A percentile compares a stretch with the other conserved stretches of the same genome.
Conservation (phyloP, 2,888 invertebrate genomes). For the Helobdella robusta region DNA sequence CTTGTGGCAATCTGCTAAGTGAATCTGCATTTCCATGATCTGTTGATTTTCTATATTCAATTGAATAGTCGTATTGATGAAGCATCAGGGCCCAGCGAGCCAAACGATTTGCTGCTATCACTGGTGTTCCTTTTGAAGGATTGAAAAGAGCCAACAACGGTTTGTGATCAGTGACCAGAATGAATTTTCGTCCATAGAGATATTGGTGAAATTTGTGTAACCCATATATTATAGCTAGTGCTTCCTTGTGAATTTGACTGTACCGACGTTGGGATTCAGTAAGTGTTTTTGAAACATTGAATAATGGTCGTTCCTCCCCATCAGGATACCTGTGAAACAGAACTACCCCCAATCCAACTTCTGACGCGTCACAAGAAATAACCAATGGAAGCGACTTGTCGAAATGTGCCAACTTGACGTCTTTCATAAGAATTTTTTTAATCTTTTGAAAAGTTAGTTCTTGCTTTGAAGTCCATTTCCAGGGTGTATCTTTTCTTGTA, state of each 20-base stretch:
- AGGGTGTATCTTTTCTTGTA: constrained; percentile 20
- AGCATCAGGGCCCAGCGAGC: constrained; percentile 29
- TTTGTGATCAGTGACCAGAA: constrained; percentile 25
- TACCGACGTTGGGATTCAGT: constrained; percentile 21
- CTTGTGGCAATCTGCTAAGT: constrained; percentile 27
- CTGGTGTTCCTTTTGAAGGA: constrained; percentile 14
- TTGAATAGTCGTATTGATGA: constrained; percentile 28
- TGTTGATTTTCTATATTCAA: constrained; percentile 25
- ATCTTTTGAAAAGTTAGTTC: constrained; percentile 18
- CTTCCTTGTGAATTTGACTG: constrained; percentile 31
- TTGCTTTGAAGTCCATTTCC: constrained; percentile 21
- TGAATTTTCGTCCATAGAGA: constrained; percentile 25
- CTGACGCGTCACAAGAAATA: constrained; percentile 32
- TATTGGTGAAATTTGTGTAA: constrained; percentile 30
- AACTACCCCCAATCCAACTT: constrained; percentile 31
- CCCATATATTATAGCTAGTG: constrained; percentile 28
- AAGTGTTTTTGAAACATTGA: constrained; percentile 28
- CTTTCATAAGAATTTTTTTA: not conserved
- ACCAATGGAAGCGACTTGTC: constrained; percentile 25
- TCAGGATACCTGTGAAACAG: constrained; percentile 30
- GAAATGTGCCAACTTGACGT: constrained; percentile 29
- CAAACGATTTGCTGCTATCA: constrained; percentile 19
- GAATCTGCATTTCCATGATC: constrained; percentile 33
- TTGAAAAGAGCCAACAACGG: constrained; percentile 20
- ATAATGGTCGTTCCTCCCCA: constrained; percentile 28